Percentiles rank a stretch among this genome's conserved stretches.
Evolutionary conservation across 2,888 invertebrate species (phyloP).

Genomic region (Acleris emargana): DNA sequence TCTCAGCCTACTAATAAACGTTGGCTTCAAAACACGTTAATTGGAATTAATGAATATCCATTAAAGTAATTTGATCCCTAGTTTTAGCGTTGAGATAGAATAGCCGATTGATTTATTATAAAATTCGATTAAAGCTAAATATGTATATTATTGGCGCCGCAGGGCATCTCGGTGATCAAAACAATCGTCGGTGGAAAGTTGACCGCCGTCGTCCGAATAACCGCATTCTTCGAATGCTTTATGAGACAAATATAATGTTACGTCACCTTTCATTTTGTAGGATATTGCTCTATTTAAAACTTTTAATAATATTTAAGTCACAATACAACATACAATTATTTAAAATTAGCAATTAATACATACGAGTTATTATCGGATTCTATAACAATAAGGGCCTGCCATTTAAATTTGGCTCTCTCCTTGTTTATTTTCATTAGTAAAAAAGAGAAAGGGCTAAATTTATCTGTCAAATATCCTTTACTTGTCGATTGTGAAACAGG

Average conservation of each 20-base stretch:
- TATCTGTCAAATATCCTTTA: too few relatives aligned
- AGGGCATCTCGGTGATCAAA: conserved; percentile 57
- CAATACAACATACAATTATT: too few relatives aligned
- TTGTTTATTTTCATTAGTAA: too few relatives aligned
- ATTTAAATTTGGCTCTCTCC: too few relatives aligned
- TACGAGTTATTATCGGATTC: too few relatives aligned
- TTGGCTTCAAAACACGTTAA: conserved; percentile 3
- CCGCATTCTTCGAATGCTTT: conserved; percentile 61
- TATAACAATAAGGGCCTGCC: too few relatives aligned
- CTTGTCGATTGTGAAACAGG: too few relatives aligned
- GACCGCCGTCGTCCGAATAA: conserved; percentile 56
- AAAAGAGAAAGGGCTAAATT: too few relatives aligned
- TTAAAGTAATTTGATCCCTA: conserved; percentile 26
- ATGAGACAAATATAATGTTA: conserved; percentile 52
- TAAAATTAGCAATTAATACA: too few relatives aligned
- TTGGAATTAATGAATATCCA: conserved; percentile 22
- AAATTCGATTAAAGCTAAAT: conserved; percentile 53
- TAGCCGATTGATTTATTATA: conserved; percentile 23
- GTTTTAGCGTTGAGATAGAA: conserved; percentile 11
- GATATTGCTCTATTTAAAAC: neutral
- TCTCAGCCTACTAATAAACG: neutral
- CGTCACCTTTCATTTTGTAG: conserved; percentile 39
- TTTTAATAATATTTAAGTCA: too few relatives aligned
- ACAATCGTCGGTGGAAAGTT: conserved; percentile 61
- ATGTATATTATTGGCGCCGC: conserved; percentile 55